phyloP scores from a whole-genome alignment of 1,140 invertebrate species.

The Pectinophora gossypiella region DNA sequence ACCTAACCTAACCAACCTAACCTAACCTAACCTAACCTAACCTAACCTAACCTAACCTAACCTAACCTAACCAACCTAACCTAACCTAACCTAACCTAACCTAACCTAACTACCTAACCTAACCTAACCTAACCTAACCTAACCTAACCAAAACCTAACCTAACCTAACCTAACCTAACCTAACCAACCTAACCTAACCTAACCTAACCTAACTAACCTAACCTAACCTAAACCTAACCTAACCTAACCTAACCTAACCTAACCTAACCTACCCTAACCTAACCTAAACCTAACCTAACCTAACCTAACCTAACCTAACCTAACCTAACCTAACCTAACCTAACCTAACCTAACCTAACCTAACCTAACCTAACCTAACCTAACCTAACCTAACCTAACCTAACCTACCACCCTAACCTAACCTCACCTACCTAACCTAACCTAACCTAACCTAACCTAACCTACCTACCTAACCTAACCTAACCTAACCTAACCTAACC shows the following conservation, averaged over 20 bases:
- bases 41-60: conserved; percentile 10
- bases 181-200: conserved; percentile 16
- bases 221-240: neutral
- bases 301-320: conserved; percentile 19
- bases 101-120: conserved; percentile 11
- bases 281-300: conserved; percentile 13
- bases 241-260: conserved; percentile 9
- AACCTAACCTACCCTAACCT: conserved; percentile 9
- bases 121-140: conserved; percentile 9
- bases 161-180: conserved; percentile 17
- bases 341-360: neutral
- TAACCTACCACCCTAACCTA: conserved; percentile 17
- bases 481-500: conserved; percentile 22
- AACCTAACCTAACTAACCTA: conserved; percentile 14
- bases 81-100: conserved; percentile 10
- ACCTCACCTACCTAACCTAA: conserved; percentile 21
- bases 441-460: conserved; percentile 26
- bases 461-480: conserved; percentile 25
- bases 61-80: conserved; percentile 10
- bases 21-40: conserved; percentile 13
- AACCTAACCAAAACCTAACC: conserved; percentile 15
- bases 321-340: conserved; percentile 13
- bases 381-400: conserved; percentile 1
- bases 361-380: conserved; percentile 4
- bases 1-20: conserved; percentile 14